Evolutionary conservation across 2,888 invertebrate species (phyloP), one percentile per base, ranked within the genome.

Genomic region (Hydroisotoma schaefferi): DNA sequence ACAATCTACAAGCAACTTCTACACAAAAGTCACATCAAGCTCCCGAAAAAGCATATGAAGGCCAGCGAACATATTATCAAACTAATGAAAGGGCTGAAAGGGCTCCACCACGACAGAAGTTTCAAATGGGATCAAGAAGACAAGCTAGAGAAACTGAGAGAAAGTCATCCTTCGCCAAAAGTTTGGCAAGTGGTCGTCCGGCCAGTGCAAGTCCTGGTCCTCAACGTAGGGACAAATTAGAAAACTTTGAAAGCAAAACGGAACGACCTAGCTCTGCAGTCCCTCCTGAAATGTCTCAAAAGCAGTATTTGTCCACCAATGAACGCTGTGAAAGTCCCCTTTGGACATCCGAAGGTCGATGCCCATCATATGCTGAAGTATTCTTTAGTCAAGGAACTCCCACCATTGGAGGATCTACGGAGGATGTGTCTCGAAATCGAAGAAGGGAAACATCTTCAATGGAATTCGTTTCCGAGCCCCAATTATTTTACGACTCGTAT

Each of bases 341-440:
- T 26, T 44, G 55, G 25, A 53, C 49, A 18, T 22, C 49, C 12
- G 67, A 60, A 28, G 62, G 67, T 10, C 29, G 61, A n/a, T 64
- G 67, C 46, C 68, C 65, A 25, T 67, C 67, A 44, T 71, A 71
- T 55, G 71, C 71, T 5, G 67, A 71, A 59, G 67, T 69, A 33
- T 69, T 71, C 54, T 69, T 71, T 48, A 67, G 67, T 12, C 61
- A 51, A 15, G 27, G 22, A 47, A 40, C 52, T 20, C n/a, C n/a
- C n/a, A 12, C 60, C 40, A 29, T 57, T 29, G 38, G 48, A 25
- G 25, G 22, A 6, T 46, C 46, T 8, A 12, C 25, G 22, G 26
- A 53, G 15, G 26, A 38, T 23, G 26, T 40, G 5, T 40, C 40
- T 15, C 40, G 20, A 40, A 18, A 18, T 5, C 15, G 20, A 10